Conservation (phyloP, 2,113 vertebrate species). For the Rhinolophus sinicus region DNA sequence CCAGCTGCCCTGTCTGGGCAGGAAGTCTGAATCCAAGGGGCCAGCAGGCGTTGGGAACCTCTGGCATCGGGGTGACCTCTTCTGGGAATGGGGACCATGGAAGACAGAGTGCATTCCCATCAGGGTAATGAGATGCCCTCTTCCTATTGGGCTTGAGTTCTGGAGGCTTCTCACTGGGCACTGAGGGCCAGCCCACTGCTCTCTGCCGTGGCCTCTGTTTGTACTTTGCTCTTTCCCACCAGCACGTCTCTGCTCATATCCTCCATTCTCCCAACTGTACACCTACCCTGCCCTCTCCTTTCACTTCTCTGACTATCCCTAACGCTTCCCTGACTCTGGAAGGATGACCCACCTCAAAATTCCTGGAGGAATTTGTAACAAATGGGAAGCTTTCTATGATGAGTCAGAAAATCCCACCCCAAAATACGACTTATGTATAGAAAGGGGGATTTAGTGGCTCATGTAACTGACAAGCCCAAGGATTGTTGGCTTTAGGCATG, state of each 20-base stretch:
- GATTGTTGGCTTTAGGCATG: not conserved
- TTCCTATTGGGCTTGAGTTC: not conserved
- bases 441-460: not conserved
- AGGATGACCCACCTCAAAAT: not conserved
- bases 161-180: not conserved
- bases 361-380: not conserved
- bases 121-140: not conserved
- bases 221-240: not conserved
- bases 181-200: not conserved
- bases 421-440: not conserved
- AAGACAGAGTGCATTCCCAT: conserved; percentile 15
- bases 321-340: not conserved
- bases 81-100: conserved; percentile 16
- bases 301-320: not conserved
- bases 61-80: conserved; percentile 12
- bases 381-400: not conserved
- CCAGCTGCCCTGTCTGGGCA: conserved; percentile 68
- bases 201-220: not conserved
- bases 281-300: not conserved
- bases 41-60: conserved; percentile 60
- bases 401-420: not conserved
- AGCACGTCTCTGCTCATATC: not conserved
- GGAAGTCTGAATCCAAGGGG: conserved; percentile 23
- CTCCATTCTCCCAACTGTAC: accelerated
- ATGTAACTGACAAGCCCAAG: not conserved